A percentile compares a stretch with the other conserved stretches of the same genome.
Evolutionary conservation across 2,113 vertebrate genomes (phyloP).

Genomic region (Coryphaenoides rupestris): DNA sequence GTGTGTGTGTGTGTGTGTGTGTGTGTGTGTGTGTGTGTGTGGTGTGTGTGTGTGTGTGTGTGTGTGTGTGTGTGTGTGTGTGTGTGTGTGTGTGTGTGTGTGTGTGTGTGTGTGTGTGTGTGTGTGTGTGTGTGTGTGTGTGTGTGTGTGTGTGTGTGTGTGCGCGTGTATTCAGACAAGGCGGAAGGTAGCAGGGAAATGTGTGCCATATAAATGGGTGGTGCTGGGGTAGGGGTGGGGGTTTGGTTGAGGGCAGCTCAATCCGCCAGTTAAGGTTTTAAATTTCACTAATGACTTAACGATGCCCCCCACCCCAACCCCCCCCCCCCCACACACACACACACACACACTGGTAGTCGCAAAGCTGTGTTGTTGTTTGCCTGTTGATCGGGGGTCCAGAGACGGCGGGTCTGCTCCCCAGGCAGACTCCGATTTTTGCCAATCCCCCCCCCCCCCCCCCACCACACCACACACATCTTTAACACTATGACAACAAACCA

Average conservation of each 20-base stretch:
- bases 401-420: slow-evolving; percentile 16
- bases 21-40: slow-evolving; percentile 13
- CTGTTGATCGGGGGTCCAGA: slow-evolving; percentile 58
- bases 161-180: neutral
- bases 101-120: too few relatives aligned
- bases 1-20: slow-evolving; percentile 39
- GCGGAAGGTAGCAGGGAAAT: too few relatives aligned
- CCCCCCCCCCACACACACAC: too few relatives aligned
- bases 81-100: too few relatives aligned
- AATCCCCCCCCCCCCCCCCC: slow-evolving; percentile 20
- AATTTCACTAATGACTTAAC: slow-evolving; percentile 76
- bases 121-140: too few relatives aligned
- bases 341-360: slow-evolving; percentile 25
- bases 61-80: too few relatives aligned
- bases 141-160: too few relatives aligned
- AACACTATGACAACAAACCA: slow-evolving; percentile 26
- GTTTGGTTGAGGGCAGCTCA: slow-evolving; percentile 32
- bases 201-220: slow-evolving; percentile 2
- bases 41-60: too few relatives aligned
- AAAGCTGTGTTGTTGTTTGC: slow-evolving; percentile 70
- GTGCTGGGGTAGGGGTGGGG: slow-evolving; percentile 13
- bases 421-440: slow-evolving; percentile 21
- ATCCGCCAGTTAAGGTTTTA: slow-evolving; percentile 54
- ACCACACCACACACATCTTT: slow-evolving; percentile 13
- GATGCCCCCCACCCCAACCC: slow-evolving; percentile 62